Percentiles rank a stretch among this genome's conserved stretches.
These are phyloP conservation scores for Drosophila nikananu DNA, from an alignment of 1,140 invertebrate species.

Conservation along the genomic window DNA sequence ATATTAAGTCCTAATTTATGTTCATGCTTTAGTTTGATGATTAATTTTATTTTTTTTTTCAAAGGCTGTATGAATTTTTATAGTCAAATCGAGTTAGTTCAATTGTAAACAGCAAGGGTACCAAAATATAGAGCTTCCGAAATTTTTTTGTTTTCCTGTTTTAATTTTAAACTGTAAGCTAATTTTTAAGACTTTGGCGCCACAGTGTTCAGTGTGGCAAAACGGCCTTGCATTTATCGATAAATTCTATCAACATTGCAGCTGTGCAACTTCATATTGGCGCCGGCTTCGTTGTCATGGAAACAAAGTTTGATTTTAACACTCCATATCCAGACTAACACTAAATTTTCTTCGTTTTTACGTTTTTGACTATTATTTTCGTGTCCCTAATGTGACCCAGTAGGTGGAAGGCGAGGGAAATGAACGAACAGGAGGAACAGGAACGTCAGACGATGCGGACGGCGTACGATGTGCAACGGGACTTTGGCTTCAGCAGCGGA, in stretches of 20 bases:
- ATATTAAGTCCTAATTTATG: too few relatives aligned
- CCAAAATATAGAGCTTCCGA: background rate
- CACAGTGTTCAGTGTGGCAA: background rate
- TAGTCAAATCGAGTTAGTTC: background rate
- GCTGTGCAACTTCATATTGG: conserved; percentile 17
- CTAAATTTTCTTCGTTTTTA: conserved; percentile 11
- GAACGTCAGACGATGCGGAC: conserved; percentile 44
- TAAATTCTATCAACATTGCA: background rate
- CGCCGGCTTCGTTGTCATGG: conserved; percentile 39
- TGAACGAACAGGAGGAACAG: conserved; percentile 13
- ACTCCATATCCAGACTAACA: background rate
- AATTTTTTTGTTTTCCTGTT: background rate
- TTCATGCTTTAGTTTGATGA: too few relatives aligned
- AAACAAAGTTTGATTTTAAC: conserved; percentile 13
- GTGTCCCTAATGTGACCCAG: background rate
- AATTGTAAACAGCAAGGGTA: background rate
- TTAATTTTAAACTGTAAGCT: background rate
- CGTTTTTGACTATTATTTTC: background rate
- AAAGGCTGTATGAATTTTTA: too few relatives aligned
- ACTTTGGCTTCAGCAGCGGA: conserved; percentile 68
- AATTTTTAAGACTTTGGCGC: background rate
- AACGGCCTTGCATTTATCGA: background rate
- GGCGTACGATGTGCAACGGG: conserved; percentile 71
- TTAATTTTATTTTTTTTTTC: too few relatives aligned
- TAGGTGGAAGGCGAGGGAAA: background rate